These are phyloP conservation scores for Heteractis magnifica DNA, from an alignment of 92 coral and sea anemone species.

Conservation along the genomic window DNA sequence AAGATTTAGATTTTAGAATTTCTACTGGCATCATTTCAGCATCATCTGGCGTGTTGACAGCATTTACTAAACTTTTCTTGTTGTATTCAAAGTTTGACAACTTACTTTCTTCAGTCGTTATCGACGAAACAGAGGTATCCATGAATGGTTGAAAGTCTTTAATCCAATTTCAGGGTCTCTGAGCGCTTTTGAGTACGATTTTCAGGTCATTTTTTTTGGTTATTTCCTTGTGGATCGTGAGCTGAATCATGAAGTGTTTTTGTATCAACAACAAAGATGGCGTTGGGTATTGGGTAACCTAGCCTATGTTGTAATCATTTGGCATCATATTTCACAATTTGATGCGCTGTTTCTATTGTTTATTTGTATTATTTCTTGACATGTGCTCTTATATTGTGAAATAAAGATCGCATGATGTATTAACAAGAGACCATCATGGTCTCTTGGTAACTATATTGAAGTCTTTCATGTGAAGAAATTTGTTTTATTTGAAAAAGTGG, in stretches of 20 bases:
- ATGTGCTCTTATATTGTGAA: no score
- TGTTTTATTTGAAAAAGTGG: no score
- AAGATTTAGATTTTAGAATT: background rate
- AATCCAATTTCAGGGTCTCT: background rate
- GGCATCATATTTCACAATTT: background rate
- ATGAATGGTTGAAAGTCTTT: background rate
- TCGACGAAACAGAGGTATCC: slow-evolving; percentile 15
- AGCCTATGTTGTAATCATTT: background rate
- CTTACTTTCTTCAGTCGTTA: slow-evolving; percentile 20
- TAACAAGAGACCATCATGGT: no score
- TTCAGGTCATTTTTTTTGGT: background rate
- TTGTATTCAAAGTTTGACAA: background rate
- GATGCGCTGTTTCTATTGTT: no score
- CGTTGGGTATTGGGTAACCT: slow-evolving; percentile 7
- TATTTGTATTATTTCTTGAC: no score
- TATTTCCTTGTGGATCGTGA: background rate
- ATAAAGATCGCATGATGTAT: no score
- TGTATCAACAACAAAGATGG: slow-evolving; percentile 28
- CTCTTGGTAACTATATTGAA: no score
- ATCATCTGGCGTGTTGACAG: background rate
- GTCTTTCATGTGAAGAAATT: no score
- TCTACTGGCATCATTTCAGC: background rate
- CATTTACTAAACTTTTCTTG: background rate
- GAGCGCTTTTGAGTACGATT: background rate
- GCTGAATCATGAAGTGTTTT: background rate